phyloP scores from a whole-genome alignment of 2,113 vertebrate genomes.

The Narcine bancroftii region DNA sequence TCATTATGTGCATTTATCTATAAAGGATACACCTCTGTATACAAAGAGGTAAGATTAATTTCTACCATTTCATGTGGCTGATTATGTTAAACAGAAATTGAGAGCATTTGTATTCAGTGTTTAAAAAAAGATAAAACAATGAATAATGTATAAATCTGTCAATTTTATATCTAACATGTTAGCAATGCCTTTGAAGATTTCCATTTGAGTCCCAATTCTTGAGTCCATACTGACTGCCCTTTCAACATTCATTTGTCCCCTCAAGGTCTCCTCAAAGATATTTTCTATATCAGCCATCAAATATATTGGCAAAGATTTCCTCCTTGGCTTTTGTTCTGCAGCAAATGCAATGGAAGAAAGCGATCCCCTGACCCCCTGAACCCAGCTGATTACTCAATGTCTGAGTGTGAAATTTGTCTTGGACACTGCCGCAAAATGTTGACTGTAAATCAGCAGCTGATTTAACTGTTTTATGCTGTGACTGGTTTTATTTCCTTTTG shows the following conservation, averaged over 20 bases:
- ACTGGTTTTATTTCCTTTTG: neutral
- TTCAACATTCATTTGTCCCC: neutral
- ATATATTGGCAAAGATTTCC: neutral
- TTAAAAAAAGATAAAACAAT: neutral
- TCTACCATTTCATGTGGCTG: neutral
- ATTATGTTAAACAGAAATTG: neutral
- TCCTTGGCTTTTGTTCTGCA: neutral
- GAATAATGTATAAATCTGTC: constrained; percentile 12
- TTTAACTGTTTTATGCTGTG: neutral
- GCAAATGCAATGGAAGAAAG: neutral
- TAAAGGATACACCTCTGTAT: neutral
- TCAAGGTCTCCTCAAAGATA: neutral
- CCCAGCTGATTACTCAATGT: neutral
- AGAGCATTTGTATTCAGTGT: neutral
- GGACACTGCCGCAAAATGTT: neutral
- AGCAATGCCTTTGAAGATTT: neutral
- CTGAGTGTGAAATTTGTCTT: neutral
- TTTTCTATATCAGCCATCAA: neutral
- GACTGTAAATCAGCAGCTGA: neutral
- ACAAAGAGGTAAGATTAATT: neutral
- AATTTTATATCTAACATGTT: constrained; percentile 15
- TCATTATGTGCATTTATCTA: neutral
- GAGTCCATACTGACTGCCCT: constrained; percentile 22
- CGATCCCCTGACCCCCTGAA: neutral
- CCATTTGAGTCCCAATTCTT: neutral